These are phyloP conservation scores for Drosophila pseudotalamancana DNA, from an alignment of 2,888 invertebrate genomes.

Conservation along the genomic window DNA sequence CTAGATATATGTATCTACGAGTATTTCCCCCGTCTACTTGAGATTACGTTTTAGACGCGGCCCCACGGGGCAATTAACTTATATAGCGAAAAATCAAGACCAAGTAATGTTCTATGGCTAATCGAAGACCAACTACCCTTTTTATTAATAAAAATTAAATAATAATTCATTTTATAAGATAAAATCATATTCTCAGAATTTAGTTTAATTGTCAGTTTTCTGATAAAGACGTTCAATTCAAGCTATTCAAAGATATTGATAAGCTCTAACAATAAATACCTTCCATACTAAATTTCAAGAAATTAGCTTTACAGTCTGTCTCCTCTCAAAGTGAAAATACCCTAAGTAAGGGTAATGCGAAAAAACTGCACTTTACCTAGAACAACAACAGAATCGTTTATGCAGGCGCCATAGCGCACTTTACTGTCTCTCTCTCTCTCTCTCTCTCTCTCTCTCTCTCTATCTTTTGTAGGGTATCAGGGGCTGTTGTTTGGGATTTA, in stretches of 20 bases:
- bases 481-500: slow-evolving; percentile 40
- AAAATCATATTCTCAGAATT: background rate
- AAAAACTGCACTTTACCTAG: slow-evolving; percentile 25
- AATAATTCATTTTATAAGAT: background rate
- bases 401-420: slow-evolving; percentile 56
- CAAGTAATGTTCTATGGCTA: background rate
- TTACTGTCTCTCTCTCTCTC: background rate
- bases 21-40: slow-evolving; percentile 5
- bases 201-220: background rate
- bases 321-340: background rate
- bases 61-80: slow-evolving; percentile 40
- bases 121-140: background rate
- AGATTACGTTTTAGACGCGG: slow-evolving; percentile 22
- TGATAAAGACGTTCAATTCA: too few species aligned
- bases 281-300: background rate
- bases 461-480: slow-evolving; percentile 1
- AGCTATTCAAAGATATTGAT: background rate
- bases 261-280: background rate
- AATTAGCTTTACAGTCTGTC: background rate
- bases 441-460: background rate
- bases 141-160: background rate
- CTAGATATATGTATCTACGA: background rate
- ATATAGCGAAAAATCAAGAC: slow-evolving; percentile 14
- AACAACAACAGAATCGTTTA: slow-evolving; percentile 42
- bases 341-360: slow-evolving; percentile 6